Evolutionary conservation across 2,797 vertebrate genomes (phyloP).

Genomic region (Mormyrops boulengeri): DNA sequence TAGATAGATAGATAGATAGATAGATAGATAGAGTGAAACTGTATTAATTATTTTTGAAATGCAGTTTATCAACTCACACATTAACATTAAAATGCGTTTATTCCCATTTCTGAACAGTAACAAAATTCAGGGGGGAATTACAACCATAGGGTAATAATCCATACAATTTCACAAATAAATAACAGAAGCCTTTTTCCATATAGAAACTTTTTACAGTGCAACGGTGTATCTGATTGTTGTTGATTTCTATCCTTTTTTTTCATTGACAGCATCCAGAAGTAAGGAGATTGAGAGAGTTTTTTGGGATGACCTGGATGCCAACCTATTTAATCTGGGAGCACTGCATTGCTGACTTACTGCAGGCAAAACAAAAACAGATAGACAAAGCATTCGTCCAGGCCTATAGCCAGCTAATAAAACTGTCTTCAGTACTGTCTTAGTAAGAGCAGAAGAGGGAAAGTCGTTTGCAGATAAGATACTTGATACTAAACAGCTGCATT

Average conservation of each 20-base stretch:
- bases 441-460: neutral
- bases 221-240: neutral
- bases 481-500: constrained; percentile 1
- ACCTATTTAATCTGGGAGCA: neutral
- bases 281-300: neutral
- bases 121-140: constrained; percentile 2
- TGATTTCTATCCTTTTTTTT: neutral
- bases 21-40: neutral
- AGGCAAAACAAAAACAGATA: neutral
- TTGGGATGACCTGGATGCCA: neutral
- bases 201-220: neutral
- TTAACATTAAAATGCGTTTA: neutral
- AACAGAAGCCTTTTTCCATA: neutral
- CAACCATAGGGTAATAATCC: neutral
- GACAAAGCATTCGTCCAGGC: neutral
- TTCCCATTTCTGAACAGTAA: neutral
- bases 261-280: neutral
- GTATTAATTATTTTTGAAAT: neutral
- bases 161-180: neutral
- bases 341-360: constrained; percentile 2
- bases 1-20: neutral
- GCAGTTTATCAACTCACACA: neutral
- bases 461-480: constrained; percentile 5
- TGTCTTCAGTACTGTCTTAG: neutral
- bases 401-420: neutral